These are phyloP conservation scores for Drosophila nannoptera DNA, from an alignment of 1,140 invertebrate genomes.

Conservation along the genomic window DNA sequence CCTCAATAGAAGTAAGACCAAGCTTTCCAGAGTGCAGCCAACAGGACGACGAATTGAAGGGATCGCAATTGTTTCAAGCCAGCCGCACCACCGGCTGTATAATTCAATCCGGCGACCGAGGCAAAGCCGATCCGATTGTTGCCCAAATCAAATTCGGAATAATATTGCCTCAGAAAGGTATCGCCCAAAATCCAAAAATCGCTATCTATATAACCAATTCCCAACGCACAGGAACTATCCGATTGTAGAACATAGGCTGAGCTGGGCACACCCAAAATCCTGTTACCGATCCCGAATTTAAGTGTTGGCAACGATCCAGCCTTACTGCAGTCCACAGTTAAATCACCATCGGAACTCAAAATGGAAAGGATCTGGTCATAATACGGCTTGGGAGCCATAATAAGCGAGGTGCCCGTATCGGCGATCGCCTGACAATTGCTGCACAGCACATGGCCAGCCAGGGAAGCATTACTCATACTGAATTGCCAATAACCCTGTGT, in stretches of 20 bases:
- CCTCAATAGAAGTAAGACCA: not conserved
- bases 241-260: conserved; percentile 25
- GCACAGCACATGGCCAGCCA: conserved; percentile 64
- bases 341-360: not conserved
- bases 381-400: conserved; percentile 82
- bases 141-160: conserved; percentile 85
- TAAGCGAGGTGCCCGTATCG: conserved; percentile 87
- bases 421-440: conserved; percentile 84
- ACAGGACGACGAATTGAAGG: not conserved
- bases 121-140: conserved; percentile 84
- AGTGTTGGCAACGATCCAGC: conserved; percentile 27
- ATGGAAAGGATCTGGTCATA: conserved; percentile 76
- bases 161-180: conserved; percentile 84
- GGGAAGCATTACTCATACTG: conserved; percentile 26
- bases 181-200: conserved; percentile 79
- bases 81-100: conserved; percentile 3
- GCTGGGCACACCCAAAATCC: conserved; percentile 26
- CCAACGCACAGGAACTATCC: conserved; percentile 7
- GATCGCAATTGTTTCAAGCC: not conserved
- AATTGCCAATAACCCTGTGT: conserved; percentile 66
- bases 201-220: conserved; percentile 8
- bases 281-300: conserved; percentile 38
- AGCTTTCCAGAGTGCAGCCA: conserved; percentile 5
- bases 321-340: not conserved
- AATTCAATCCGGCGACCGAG: conserved; percentile 11